Conservation (phyloP, 2,888 invertebrate genomes). For the Amblyjoppa proteus region DNA sequence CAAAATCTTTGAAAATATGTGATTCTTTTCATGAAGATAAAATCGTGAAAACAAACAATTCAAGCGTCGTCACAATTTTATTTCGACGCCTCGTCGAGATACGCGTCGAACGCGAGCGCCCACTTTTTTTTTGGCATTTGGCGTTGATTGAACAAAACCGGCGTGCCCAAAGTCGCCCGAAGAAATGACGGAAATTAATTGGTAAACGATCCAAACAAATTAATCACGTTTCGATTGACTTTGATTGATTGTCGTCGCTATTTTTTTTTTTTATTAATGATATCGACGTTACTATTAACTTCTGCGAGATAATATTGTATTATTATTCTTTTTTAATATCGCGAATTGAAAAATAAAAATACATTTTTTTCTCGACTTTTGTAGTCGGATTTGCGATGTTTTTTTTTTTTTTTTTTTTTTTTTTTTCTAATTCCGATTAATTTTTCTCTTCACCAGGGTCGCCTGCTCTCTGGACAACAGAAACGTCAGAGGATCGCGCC, state of each 20-base stretch:
- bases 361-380: no score
- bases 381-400: neutral
- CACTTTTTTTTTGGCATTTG: no score
- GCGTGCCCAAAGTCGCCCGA: neutral
- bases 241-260: no score
- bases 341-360: no score
- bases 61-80: neutral
- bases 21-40: neutral
- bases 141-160: neutral
- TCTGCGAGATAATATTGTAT: no score
- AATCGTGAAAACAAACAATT: neutral
- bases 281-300: no score
- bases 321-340: no score
- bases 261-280: no score
- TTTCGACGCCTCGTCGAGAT: neutral
- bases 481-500: slow-evolving; percentile 66
- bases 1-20: neutral
- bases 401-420: neutral
- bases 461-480: slow-evolving; percentile 77
- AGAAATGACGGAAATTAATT: slow-evolving; percentile 78
- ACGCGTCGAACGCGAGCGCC: no score
- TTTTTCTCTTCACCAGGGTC: slow-evolving; percentile 73
- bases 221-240: neutral
- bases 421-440: neutral
- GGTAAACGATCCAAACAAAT: slow-evolving; percentile 69